Conservation (phyloP, 2,888 invertebrate species). For the Chaitophorus viminalis region DNA sequence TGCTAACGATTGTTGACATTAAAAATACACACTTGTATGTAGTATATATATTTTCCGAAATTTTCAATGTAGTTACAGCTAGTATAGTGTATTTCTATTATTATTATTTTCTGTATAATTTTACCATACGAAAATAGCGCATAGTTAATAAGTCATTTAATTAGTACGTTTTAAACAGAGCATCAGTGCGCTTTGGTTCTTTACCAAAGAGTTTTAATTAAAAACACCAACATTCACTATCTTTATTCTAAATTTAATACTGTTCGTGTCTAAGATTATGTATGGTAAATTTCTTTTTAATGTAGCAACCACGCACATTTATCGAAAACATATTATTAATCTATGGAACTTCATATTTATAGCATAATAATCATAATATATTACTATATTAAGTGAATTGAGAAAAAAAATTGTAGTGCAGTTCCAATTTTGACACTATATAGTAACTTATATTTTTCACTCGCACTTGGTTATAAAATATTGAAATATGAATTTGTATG, state of each 20-base stretch:
- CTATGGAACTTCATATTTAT: too few relatives aligned
- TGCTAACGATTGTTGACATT: not conserved
- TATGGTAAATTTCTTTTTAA: not conserved
- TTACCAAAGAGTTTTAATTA: slow-evolving; percentile 2
- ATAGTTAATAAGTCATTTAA: not conserved
- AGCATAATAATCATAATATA: too few relatives aligned
- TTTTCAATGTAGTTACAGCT: too few relatives aligned
- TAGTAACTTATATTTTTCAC: too few relatives aligned
- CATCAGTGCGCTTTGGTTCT: not conserved
- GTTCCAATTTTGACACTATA: not conserved
- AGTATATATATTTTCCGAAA: too few relatives aligned
- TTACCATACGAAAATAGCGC: not conserved
- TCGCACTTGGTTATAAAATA: too few relatives aligned
- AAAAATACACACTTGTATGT: not conserved
- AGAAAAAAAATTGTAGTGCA: too few relatives aligned
- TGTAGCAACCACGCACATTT: not conserved
- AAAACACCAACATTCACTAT: not conserved
- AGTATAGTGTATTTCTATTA: not conserved
- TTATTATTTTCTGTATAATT: not conserved
- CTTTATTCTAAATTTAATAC: slow-evolving; percentile 13
- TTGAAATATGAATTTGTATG: too few relatives aligned
- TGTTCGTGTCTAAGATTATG: not conserved
- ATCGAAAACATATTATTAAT: not conserved
- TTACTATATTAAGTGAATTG: too few relatives aligned
- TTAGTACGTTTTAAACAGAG: not conserved